Base-by-base conservation (phyloP, 2,888 invertebrate genomes). In the Mesodorylaimus sp. region DNA sequence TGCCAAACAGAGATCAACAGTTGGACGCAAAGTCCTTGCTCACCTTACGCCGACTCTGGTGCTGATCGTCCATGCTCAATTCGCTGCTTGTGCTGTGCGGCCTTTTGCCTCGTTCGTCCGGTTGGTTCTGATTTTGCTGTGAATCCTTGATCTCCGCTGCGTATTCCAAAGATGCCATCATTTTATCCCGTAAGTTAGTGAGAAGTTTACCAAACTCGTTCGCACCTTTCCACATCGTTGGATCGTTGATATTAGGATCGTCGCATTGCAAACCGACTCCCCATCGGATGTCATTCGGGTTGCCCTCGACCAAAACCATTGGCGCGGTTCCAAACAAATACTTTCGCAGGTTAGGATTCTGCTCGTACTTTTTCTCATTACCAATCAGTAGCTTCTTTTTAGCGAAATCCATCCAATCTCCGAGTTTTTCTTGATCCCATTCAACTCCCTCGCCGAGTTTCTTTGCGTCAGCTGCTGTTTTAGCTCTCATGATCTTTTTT, bases 141-240 rank as follows among this genome's bases (percentile, higher is more conserved):
- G n/a, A n/a, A n/a, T n/a, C n/a, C n/a, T n/a, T n/a, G n/a, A n/a
- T n/a, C n/a, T n/a, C n/a, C n/a, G n/a, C n/a, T n/a, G 32, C 7
- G 23, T 5, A 46, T 27, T 3, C 41, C n/a, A 36, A 36, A 19
- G 10, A 10, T 5, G 32, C 7, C 47, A 46, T 32, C 41, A 46
- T 39, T 7, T 37, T 24, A n/a, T 32, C n/a, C 3, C 37, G 5
- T 7, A 46, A 3, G 3, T 10, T 3, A 5, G 47, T 46, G 10
- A 46, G 47, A 5, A 46, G 32, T 3, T 7, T 24, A n/a, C 47
- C 47, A 19, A 46, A 24, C 3, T 21, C 47, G 19, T 38, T 46
- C 19, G 21, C 3, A 3, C 37, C 47, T n/a, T 3, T 10, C 47
- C 47, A 46, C 19, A 10, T 41, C 5, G 26, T 5, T 10, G 47